Conservation (phyloP, 2,797 vertebrate genomes). For the Falco novaeseelandiae region DNA sequence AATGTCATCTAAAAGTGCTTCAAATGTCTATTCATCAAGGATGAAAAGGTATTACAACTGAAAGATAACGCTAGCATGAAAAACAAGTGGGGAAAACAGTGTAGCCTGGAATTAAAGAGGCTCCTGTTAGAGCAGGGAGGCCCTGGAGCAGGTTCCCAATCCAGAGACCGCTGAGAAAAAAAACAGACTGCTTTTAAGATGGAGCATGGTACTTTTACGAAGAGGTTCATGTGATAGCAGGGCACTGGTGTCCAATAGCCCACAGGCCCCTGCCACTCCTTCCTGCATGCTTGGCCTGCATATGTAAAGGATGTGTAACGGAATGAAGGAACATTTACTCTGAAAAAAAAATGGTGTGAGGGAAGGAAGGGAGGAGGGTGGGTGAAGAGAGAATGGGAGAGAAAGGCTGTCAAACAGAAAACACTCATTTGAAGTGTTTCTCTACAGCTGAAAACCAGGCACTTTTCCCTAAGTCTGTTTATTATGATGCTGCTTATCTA, state of each 20-base stretch:
- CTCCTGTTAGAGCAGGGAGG: not conserved
- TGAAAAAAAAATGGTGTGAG: not conserved
- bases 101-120: not conserved
- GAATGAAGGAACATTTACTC: not conserved
- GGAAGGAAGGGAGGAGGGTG: not conserved
- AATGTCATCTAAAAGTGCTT: not conserved
- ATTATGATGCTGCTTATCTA: not conserved
- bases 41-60: not conserved
- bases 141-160: not conserved
- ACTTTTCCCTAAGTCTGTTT: not conserved
- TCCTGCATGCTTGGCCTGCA: accelerated
- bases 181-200: not conserved
- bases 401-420: not conserved
- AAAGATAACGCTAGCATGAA: not conserved
- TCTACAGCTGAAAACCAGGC: not conserved
- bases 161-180: not conserved
- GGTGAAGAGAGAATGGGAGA: not conserved
- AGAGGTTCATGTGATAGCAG: not conserved
- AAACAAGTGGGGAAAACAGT: not conserved
- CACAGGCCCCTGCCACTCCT: not conserved
- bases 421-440: not conserved
- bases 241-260: not conserved
- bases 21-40: not conserved
- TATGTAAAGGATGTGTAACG: not conserved
- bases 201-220: not conserved